phyloP scores from a whole-genome alignment of 2,888 invertebrate genomes.

The Ctena decussata region DNA sequence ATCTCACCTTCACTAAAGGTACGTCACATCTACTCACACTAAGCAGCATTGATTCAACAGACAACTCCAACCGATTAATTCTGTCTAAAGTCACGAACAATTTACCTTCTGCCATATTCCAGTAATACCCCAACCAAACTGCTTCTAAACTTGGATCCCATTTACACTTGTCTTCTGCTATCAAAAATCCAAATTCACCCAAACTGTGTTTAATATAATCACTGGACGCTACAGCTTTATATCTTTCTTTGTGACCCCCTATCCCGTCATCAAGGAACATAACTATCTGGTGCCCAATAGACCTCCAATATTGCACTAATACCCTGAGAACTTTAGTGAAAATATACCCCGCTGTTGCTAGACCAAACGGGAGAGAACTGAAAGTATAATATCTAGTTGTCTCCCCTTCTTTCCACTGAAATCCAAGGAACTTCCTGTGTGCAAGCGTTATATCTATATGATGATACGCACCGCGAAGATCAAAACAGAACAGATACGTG shows the following conservation, averaged over 20 bases:
- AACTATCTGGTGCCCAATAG: neutral
- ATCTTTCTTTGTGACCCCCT: neutral
- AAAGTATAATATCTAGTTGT: neutral
- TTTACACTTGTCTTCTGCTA: neutral
- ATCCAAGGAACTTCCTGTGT: neutral
- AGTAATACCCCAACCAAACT: neutral
- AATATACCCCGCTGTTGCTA: neutral
- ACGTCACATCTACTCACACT: neutral
- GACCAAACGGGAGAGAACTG: neutral
- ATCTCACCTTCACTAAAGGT: neutral
- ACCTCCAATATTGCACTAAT: neutral
- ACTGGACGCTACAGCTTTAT: neutral
- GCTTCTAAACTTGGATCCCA: neutral
- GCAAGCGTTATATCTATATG: neutral
- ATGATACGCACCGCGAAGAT: neutral
- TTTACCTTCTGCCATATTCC: neutral
- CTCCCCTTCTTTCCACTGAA: neutral
- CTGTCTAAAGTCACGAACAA: neutral
- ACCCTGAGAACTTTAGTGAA: neutral
- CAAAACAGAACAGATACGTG: neutral
- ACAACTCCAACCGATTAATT: neutral
- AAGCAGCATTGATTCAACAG: neutral
- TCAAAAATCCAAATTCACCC: neutral
- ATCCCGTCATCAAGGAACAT: conserved; percentile 5
- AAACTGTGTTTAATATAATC: neutral